Evolutionary conservation across 2,888 invertebrate species (phyloP).

Genomic region (Anoplius nigerrimus): DNA sequence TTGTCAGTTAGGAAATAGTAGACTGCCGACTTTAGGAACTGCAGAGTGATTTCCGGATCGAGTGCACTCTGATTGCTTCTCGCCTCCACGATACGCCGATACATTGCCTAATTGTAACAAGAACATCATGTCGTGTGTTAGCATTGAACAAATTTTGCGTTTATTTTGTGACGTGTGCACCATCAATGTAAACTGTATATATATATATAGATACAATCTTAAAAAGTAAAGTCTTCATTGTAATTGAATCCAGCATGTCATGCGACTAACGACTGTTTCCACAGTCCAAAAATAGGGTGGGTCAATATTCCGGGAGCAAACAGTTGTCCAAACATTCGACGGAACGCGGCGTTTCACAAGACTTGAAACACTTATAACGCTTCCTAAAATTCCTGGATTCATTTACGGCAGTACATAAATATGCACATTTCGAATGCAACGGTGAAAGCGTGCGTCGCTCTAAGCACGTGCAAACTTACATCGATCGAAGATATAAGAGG

Average conservation of each 20-base stretch:
- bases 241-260: too few relatives aligned
- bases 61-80: slow-evolving; percentile 84
- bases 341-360: too few relatives aligned
- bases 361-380: neutral
- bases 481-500: slow-evolving; percentile 62
- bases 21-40: slow-evolving; percentile 94
- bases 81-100: slow-evolving; percentile 87
- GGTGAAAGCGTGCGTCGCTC: slow-evolving; percentile 45
- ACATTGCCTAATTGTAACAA: slow-evolving; percentile 82
- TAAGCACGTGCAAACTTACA: slow-evolving; percentile 62
- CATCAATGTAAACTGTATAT: too few relatives aligned
- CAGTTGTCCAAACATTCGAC: neutral
- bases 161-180: too few relatives aligned
- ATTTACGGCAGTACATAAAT: slow-evolving; percentile 17
- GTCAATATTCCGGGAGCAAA: neutral
- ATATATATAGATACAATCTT: too few relatives aligned
- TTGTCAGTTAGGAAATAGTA: slow-evolving; percentile 94
- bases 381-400: slow-evolving; percentile 15
- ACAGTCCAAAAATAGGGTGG: too few relatives aligned
- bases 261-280: too few relatives aligned
- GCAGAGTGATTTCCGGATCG: slow-evolving; percentile 93
- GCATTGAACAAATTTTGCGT: too few relatives aligned
- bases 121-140: too few relatives aligned
- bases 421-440: slow-evolving; percentile 19
- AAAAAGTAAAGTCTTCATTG: too few relatives aligned